A percentile compares a stretch with the other conserved stretches of the same genome.
Evolutionary conservation across 2,888 invertebrate species (phyloP).

Genomic region (Netelia fuscicornis): DNA sequence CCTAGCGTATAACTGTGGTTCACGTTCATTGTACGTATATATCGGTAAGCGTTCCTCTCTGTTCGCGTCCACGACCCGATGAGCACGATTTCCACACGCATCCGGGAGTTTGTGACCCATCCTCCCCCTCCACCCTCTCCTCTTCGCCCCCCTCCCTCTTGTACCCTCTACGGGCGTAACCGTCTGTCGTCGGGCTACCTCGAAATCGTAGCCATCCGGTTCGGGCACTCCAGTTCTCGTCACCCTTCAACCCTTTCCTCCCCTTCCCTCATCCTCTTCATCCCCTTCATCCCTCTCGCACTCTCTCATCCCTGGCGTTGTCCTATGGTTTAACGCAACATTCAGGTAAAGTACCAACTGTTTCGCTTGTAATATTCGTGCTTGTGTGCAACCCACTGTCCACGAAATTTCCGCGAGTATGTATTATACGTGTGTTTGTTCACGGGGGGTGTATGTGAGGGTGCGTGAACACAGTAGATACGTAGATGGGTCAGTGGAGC

Average conservation of each 20-base stretch:
- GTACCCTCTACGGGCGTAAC: background rate
- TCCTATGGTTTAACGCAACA: constrained; percentile 70
- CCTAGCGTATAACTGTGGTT: background rate
- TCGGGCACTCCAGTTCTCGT: constrained; percentile 51
- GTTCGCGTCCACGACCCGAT: constrained; percentile 56
- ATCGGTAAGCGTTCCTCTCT: constrained; percentile 28
- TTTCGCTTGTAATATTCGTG: constrained; percentile 71
- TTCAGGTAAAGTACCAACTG: constrained; percentile 73
- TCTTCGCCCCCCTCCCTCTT: background rate
- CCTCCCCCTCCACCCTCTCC: constrained; percentile 4
- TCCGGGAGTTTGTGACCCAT: constrained; percentile 26
- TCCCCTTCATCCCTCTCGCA: constrained; percentile 15
- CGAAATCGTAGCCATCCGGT: constrained; percentile 61
- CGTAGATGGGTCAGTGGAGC: background rate
- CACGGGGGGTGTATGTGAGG: background rate
- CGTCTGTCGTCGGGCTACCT: constrained; percentile 42
- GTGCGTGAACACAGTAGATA: background rate
- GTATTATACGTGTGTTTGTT: background rate
- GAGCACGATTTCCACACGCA: constrained; percentile 60
- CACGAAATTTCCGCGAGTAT: constrained; percentile 14
- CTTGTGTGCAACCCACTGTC: constrained; percentile 38
- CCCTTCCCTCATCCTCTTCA: constrained; percentile 9
- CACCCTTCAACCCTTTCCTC: constrained; percentile 13
- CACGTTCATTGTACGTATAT: constrained; percentile 6
- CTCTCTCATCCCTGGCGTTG: constrained; percentile 20